Evolutionary conservation across 2,797 vertebrate species (phyloP).

Genomic region (Phrynocephalus vlangalii): DNA sequence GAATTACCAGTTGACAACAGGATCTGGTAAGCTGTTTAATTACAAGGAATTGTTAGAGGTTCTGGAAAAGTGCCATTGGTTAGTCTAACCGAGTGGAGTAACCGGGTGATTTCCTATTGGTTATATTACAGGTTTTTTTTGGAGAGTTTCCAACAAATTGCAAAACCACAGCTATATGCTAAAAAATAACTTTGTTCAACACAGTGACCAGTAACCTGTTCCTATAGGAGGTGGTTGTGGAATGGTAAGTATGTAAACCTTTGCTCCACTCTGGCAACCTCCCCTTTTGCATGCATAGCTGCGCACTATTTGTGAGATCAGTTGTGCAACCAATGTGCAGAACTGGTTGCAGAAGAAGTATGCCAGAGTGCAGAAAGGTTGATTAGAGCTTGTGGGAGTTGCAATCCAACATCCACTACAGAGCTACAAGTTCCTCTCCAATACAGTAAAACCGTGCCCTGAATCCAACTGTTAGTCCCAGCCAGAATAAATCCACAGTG

Average conservation of each 20-base stretch:
- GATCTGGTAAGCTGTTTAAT: neutral
- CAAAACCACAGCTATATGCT: neutral
- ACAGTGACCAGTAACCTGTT: neutral
- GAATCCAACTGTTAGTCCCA: too few species aligned
- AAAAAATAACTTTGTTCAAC: neutral
- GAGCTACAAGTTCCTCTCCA: neutral
- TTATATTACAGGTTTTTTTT: neutral
- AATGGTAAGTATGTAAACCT: too few species aligned
- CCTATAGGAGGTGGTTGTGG: too few species aligned
- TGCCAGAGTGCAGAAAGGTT: neutral
- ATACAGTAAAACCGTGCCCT: neutral
- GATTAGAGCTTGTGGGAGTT: neutral
- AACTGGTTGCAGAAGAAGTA: too few species aligned
- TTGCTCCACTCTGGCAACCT: too few species aligned
- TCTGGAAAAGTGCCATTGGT: neutral
- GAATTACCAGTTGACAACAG: too few species aligned
- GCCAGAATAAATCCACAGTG: too few species aligned
- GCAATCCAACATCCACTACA: neutral
- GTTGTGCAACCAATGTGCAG: too few species aligned
- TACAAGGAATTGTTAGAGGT: neutral
- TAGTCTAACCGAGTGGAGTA: neutral
- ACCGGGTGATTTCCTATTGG: neutral
- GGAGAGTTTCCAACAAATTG: neutral
- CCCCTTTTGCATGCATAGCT: too few species aligned
- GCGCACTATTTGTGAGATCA: too few species aligned